Evolutionary conservation across 1,140 invertebrate species (phyloP), one percentile per base, ranked within the genome.

Genomic region (Drosophila carrolli): DNA sequence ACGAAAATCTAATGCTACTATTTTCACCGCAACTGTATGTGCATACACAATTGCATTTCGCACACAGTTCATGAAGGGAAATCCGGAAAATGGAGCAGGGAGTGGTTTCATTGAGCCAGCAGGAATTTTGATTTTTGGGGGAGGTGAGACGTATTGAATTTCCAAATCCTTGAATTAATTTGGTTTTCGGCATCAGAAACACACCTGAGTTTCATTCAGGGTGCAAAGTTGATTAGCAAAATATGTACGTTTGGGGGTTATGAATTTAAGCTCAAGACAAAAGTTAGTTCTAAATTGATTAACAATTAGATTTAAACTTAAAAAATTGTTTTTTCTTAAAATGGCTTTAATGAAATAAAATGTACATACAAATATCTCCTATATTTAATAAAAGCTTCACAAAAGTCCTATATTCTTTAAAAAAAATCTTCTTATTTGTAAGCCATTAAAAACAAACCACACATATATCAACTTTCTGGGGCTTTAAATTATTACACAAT

Each of bases 401-500:
- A 23, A 23, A 4, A 23, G 23, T 23, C 23, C 23, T 23, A 23
- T 23, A 4, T 23, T 23, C 23, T 23, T 19, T 7, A 1, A 32
- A 32, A 32, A 32, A 32, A 32, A 32, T 1, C 1, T 32, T 7
- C 6, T 8, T 8, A 32, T 2, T 8, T 32, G 1, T 7, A 7
- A 32, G 0, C 29, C 29, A 32, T 32, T 7, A 32, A 32, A 32
- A 32, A 32, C 7, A 32, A 32, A 0, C 32, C 0, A 16, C 10
- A 54, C 29, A 38, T 67, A 5, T 43, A 19, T 70, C 32, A 29
- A 13, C 11, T 23, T 47, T 53, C 27, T 0, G 2, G 10, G 8
- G 13, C 27, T n/a, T 48, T 48, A 56, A 68, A 47, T 48, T 71
- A 57, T 71, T 71, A 56, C 37, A 57, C n/a, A 70, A 57, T 48